These are phyloP conservation scores for Urocolius indicus DNA, from an alignment of 2,113 vertebrate genomes.

Conservation along the genomic window DNA sequence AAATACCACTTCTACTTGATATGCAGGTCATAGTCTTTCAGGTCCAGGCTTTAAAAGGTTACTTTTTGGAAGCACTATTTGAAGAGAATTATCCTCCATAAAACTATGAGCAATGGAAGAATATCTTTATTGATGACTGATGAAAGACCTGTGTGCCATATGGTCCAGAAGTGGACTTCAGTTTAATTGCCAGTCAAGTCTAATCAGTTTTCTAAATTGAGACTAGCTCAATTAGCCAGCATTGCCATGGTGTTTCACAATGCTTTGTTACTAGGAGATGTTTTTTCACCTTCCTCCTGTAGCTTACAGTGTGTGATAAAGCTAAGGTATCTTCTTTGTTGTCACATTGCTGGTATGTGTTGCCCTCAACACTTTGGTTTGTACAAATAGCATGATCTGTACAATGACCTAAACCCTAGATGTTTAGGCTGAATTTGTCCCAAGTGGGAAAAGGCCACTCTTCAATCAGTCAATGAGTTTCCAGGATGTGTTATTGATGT, in stretches of 20 bases:
- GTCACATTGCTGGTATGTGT: not conserved
- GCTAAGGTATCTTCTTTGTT: not conserved
- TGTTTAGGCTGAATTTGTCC: not conserved
- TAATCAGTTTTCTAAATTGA: not conserved
- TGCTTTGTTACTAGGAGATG: not conserved
- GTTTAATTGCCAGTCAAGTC: not conserved
- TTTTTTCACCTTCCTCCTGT: not conserved
- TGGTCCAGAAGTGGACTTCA: not conserved
- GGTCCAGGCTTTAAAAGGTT: not conserved
- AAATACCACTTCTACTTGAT: not conserved
- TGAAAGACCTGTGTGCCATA: not conserved
- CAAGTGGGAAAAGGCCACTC: not conserved
- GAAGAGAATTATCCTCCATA: not conserved
- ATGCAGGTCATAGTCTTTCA: not conserved
- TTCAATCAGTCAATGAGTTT: not conserved
- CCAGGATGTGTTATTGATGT: not conserved
- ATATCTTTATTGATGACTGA: not conserved
- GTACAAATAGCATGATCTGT: not conserved
- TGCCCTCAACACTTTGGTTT: not conserved
- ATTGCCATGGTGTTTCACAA: not conserved
- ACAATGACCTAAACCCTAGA: rapidly evolving
- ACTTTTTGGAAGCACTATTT: not conserved
- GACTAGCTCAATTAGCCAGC: not conserved
- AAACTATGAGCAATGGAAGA: not conserved
- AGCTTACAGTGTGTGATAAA: not conserved